phyloP scores from a whole-genome alignment of 2,888 invertebrate species.

The Eledone cirrhosa region DNA sequence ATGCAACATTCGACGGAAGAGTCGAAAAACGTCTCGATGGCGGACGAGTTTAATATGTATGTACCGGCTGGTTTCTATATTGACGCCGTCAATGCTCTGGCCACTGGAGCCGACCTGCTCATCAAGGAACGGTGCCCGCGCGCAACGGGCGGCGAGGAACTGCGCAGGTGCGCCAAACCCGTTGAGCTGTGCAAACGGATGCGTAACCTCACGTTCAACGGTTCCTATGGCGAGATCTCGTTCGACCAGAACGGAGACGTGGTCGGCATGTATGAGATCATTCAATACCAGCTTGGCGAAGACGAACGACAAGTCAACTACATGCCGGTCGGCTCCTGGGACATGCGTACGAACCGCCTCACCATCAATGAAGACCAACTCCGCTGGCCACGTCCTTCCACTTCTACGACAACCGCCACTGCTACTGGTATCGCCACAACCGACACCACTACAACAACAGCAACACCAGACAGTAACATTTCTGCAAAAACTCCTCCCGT shows the following conservation, averaged over 20 bases:
- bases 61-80: conserved; percentile 33
- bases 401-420: no score
- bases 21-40: not conserved
- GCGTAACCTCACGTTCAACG: conserved; percentile 42
- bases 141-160: conserved; percentile 29
- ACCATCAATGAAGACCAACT: conserved; percentile 35
- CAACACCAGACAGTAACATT: not conserved
- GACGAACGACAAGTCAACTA: not conserved
- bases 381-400: conserved; percentile 26
- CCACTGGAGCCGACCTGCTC: conserved; percentile 45
- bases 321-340: conserved; percentile 48
- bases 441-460: conserved; percentile 32
- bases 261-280: conserved; percentile 49
- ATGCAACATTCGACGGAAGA: not conserved
- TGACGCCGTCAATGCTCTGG: conserved; percentile 50
- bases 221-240: conserved; percentile 47
- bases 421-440: not conserved
- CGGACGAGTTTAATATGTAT: conserved; percentile 24
- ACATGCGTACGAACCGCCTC: conserved; percentile 42
- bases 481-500: conserved; percentile 32
- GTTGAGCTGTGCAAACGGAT: conserved; percentile 43
- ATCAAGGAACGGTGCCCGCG: conserved; percentile 44
- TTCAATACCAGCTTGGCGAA: conserved; percentile 44
- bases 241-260: conserved; percentile 57
- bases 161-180: conserved; percentile 43